A percentile compares a stretch with the other conserved stretches of the same genome.
Conservation (phyloP, 92 coral and sea anemone species). For the Phenganax marumi region DNA sequence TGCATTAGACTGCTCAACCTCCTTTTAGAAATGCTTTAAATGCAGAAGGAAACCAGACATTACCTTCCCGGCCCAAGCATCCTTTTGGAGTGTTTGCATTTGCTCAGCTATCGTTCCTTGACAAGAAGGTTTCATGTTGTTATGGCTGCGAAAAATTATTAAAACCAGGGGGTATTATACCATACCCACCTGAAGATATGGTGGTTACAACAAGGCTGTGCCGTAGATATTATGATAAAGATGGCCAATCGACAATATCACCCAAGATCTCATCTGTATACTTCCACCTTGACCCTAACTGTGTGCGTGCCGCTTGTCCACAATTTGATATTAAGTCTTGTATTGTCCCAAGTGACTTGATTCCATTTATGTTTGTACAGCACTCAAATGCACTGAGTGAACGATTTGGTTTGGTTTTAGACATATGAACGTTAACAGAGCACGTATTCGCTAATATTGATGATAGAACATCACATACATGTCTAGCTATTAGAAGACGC, state of each 20-base stretch:
- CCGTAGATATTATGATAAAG: slow-evolving; percentile 43
- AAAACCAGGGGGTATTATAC: slow-evolving; percentile 53
- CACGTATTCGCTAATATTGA: no score
- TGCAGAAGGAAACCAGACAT: neutral
- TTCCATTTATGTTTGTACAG: slow-evolving; percentile 19
- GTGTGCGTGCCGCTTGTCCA: slow-evolving; percentile 9
- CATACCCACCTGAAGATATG: slow-evolving; percentile 51
- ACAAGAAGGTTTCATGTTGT: slow-evolving; percentile 54
- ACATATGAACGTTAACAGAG: no score
- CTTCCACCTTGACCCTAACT: slow-evolving; percentile 44
- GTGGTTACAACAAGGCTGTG: slow-evolving; percentile 41
- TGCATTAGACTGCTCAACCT: no score
- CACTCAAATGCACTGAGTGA: neutral
- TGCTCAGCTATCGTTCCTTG: slow-evolving; percentile 48
- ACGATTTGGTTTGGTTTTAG: neutral
- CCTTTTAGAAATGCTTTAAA: no score
- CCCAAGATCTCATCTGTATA: slow-evolving; percentile 41
- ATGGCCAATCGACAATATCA: slow-evolving; percentile 42
- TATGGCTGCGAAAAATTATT: slow-evolving; percentile 53
- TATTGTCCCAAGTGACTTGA: slow-evolving; percentile 37
- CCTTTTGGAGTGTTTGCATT: slow-evolving; percentile 49
- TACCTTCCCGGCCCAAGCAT: slow-evolving; percentile 47
- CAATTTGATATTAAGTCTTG: neutral
- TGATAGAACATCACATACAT: no score
- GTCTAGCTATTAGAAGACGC: no score